Base-by-base conservation (phyloP, 2,797 vertebrate genomes). In the Prunella strophiata region DNA sequence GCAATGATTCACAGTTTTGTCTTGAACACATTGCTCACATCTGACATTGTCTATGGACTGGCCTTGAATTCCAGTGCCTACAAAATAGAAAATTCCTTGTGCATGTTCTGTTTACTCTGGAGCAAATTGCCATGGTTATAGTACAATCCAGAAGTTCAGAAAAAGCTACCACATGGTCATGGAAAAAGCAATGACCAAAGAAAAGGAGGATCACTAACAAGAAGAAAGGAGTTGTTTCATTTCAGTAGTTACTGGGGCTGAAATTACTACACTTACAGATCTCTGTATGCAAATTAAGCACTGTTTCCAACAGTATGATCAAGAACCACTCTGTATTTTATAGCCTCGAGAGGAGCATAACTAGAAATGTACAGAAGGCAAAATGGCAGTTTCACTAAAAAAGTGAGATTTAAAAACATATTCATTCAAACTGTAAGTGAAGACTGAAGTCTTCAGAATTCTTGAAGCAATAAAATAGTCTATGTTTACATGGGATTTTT, bases 41-140 rank as follows among this genome's bases (percentile, higher is more conserved):
- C 66, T 88, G 70, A 90, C 61, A 50, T 11, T 61, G 65, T 54
- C 68, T 92, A 74, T 83, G 57, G 58, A 34, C 43, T 50, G 36
- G 76, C 88, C 79, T 90, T 94, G 76, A 85, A 73, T 78, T 91
- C 55, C 32, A 68, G 54, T 48, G 47, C 27, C 79, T 84, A 81
- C 61, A 75, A 92, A 77, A 77, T 13, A 91, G 30, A 81, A 81
- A 71, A 94, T 78, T n/a, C 32, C 18, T 38, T 74, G 32, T 26
- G 52, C 30, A 25, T 5, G 7, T 79, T 88, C 65, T 86, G 27
- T 82, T 89, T 74, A 79, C 25, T 43, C 38, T 85, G 74, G 47
- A 92, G 76, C 42, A 93, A 77, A 94, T 57, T 85, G 50, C 25
- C 32, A 45, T 26, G 15, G 25, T 32, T 86, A 72, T n/a, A 65